Evolutionary conservation across 1,140 invertebrate species (phyloP).

Genomic region (Acyrthosiphon pisum): DNA sequence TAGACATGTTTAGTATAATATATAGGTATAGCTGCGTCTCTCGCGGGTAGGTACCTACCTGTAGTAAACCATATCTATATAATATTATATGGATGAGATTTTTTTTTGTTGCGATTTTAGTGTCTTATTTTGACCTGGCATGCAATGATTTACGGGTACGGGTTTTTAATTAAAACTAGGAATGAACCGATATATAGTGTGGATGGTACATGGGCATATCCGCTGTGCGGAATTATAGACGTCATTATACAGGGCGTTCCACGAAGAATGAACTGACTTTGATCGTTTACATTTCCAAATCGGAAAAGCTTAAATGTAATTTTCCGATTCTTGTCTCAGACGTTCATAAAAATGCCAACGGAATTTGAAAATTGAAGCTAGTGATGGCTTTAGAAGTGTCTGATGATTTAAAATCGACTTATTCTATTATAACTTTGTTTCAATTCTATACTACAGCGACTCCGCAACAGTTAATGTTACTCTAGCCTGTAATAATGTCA

Average conservation of each 20-base stretch:
- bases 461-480: no score
- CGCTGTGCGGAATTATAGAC: not conserved
- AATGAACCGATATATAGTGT: not conserved
- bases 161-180: conserved; percentile 6
- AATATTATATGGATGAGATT: not conserved
- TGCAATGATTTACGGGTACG: not conserved
- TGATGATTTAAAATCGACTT: not conserved
- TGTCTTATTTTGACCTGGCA: not conserved
- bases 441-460: no score
- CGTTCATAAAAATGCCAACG: not conserved
- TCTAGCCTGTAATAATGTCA: no score
- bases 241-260: not conserved
- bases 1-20: not conserved
- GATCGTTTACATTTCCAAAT: not conserved
- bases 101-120: not conserved
- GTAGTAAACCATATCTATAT: not conserved
- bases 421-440: not conserved
- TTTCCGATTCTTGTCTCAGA: not conserved
- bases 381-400: not conserved
- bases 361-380: no score
- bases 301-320: not conserved
- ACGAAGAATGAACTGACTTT: no score
- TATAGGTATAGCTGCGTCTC: not conserved
- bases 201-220: not conserved
- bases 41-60: not conserved